These are phyloP conservation scores for Lepidotrigona ventralis DNA, from an alignment of 1,140 invertebrate genomes.

Conservation along the genomic window DNA sequence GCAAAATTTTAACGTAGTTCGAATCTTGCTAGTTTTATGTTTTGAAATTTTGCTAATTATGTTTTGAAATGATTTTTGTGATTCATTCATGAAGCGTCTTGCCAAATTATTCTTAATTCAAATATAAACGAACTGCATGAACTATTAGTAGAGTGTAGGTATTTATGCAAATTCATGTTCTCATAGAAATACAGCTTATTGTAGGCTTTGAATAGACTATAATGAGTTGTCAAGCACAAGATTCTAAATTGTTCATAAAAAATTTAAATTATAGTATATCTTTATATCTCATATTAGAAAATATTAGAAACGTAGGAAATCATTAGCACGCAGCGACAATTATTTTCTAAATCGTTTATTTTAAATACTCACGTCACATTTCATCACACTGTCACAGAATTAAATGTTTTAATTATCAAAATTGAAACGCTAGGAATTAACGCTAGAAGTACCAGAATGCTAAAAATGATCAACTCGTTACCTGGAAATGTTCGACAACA, in stretches of 20 bases:
- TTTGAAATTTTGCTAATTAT: background rate
- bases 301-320: background rate
- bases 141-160: background rate
- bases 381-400: background rate
- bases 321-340: background rate
- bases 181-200: background rate
- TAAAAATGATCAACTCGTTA: too few species aligned
- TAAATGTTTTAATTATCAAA: background rate
- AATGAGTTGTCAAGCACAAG: background rate
- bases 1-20: background rate
- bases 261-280: background rate
- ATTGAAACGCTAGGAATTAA: too few species aligned
- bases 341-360: background rate
- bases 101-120: background rate
- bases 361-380: background rate
- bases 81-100: background rate
- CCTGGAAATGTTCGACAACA: too few species aligned
- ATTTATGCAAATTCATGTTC: background rate
- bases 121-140: too few species aligned
- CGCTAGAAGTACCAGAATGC: too few species aligned
- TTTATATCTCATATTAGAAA: background rate
- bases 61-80: too few species aligned
- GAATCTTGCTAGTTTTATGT: background rate
- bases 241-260: background rate
- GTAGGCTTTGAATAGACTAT: too few species aligned